Evolutionary conservation across 2,888 invertebrate genomes (phyloP), one percentile per base, ranked within the genome.

Genomic region (Willowsia nigromaculata): DNA sequence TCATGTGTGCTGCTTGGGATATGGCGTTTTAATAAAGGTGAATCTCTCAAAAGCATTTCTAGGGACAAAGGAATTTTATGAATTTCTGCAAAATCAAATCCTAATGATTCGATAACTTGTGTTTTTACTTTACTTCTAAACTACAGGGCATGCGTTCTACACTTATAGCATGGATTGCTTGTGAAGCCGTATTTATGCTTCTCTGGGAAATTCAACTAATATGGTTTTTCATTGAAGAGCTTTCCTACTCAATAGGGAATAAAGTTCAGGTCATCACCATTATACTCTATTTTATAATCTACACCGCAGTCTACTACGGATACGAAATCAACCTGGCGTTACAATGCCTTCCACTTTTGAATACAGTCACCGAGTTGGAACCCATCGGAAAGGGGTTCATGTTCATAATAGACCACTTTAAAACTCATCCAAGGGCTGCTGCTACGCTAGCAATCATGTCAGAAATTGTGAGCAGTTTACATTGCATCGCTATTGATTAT

Each of bases 11-110:
- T 76, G 85, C 11, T 50, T 91, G 7, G 85, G 90, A n/a, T 91
- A 90, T 59, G 91, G 91, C 7, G 91, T 90, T 2, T 78, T 91
- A 9, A 2, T 90, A 7, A 88, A 88, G 78, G 91, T 90, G 68
- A 9, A 37, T 37, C 5, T n/a, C n/a, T n/a, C 18, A 6, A 22
- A n/a, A 22, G 13, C 22, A 37, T 27, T n/a, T n/a, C n/a, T n/a
- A n/a, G n/a, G n/a, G n/a, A n/a, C n/a, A n/a, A n/a, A n/a, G n/a
- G n/a, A n/a, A n/a, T n/a, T n/a, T n/a, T n/a, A n/a, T n/a, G n/a
- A n/a, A n/a, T n/a, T n/a, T n/a, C n/a, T n/a, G n/a, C n/a, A n/a
- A n/a, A n/a, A n/a, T n/a, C n/a, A n/a, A n/a, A n/a, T n/a, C n/a
- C n/a, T n/a, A n/a, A n/a, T n/a, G n/a, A n/a, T n/a, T n/a, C n/a